Evolutionary conservation across 2,888 invertebrate genomes (phyloP), one percentile per base, ranked within the genome.

Genomic region (Tachina fera): DNA sequence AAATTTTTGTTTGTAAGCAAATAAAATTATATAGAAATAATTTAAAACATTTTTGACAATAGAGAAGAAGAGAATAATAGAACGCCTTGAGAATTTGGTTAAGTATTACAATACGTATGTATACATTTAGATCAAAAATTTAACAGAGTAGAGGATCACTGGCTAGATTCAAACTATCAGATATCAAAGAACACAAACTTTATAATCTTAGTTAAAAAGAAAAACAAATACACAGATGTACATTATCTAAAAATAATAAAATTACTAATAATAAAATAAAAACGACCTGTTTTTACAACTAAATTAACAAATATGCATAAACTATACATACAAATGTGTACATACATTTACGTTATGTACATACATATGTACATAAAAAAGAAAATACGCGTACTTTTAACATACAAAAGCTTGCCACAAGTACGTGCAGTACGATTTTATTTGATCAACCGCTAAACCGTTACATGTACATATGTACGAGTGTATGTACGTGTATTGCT

Each of bases 381-480:
- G 49, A 58, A 74, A 70, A 72, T 41, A 65, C 53, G 65, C 71
- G 72, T 72, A 72, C 56, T 65, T n/a, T 43, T 6, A 56, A 70
- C 70, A 82, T 61, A 75, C 43, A 41, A 71, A 39, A 53, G 39
- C 56, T 49, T 60, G 45, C 19, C n/a, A 45, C 14, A 47, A 11
- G 14, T 72, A 79, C 67, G 58, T 65, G 68, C 31, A 31, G 49
- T 58, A 4, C 58, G 65, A 70, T 19, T 60, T n/a, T 76, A 74
- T 85, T 75, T 65, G 78, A 85, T 85, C 68, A 78, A 85, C 74
- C 82, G 61, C 76, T 53, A 71, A 80, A 76, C 71, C 58, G 76
- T 79, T 71, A 78, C 9, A 60, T 41, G 60, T 22, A 22, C 22
- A 22, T 22, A 22, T 3, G 3, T n/a, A n/a, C n/a, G n/a, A n/a